phyloP scores from a whole-genome alignment of 92 coral and sea anemone species.

The Parazoanthus darwini region DNA sequence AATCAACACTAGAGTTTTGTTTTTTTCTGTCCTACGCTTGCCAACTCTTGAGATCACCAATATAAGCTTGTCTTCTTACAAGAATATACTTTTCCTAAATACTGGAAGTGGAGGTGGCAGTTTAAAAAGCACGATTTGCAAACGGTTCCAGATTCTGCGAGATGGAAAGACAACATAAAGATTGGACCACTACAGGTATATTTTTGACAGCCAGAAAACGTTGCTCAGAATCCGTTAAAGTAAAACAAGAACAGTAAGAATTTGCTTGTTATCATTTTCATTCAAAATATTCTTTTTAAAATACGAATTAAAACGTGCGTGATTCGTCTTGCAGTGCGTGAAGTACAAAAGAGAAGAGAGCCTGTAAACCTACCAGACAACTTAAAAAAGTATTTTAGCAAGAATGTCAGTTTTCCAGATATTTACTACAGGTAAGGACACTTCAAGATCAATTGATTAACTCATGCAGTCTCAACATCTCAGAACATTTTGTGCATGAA shows the following conservation, averaged over 20 bases:
- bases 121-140: not conserved
- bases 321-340: conserved; percentile 54
- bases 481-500: not conserved
- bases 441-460: not conserved
- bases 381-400: conserved; percentile 66
- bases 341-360: conserved; percentile 55
- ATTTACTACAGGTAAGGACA: conserved; percentile 20
- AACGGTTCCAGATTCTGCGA: not conserved
- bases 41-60: not conserved
- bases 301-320: not conserved
- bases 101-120: not conserved
- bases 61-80: not conserved
- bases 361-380: conserved; percentile 63
- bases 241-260: not conserved
- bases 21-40: not conserved
- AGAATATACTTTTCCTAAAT: not conserved
- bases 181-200: conserved; percentile 32
- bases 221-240: not conserved
- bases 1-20: not conserved
- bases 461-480: not conserved
- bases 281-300: not conserved
- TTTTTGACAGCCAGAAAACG: not conserved
- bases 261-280: not conserved
- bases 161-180: conserved; percentile 29
- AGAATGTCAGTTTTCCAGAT: conserved; percentile 21